Percentiles rank a stretch among this genome's conserved stretches.
Conservation (phyloP, 2,888 invertebrate genomes). For the Graphium colonna region DNA sequence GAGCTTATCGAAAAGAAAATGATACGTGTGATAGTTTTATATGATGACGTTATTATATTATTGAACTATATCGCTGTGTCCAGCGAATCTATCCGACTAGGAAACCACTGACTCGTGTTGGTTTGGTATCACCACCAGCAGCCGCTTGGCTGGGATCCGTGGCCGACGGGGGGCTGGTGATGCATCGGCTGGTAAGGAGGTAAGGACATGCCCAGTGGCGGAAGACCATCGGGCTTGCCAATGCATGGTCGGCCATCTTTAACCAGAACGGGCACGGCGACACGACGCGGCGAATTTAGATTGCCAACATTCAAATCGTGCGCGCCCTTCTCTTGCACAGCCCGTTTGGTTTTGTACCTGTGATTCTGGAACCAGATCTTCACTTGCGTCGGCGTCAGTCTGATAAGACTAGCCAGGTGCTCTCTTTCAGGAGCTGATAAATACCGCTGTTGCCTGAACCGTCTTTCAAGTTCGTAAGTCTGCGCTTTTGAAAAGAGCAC, state of each 20-base stretch:
- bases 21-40: too few relatives aligned
- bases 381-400: conserved; percentile 97
- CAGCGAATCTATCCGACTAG: conserved; percentile 48
- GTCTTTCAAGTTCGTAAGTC: conserved; percentile 96
- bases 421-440: conserved; percentile 98
- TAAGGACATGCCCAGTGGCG: conserved; percentile 67
- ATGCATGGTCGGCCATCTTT: conserved; percentile 96
- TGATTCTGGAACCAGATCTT: conserved; percentile 99
- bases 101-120: conserved; percentile 44
- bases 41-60: neutral
- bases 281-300: conserved; percentile 91
- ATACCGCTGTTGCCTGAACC: conserved; percentile 97
- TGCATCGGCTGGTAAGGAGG: conserved; percentile 74
- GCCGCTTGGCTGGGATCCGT: conserved; percentile 59
- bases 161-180: conserved; percentile 62
- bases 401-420: conserved; percentile 93
- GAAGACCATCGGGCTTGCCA: conserved; percentile 77
- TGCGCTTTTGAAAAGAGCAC: conserved; percentile 98
- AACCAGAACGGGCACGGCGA: conserved; percentile 96
- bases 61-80: conserved; percentile 2
- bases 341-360: conserved; percentile 99
- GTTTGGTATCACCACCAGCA: conserved; percentile 78
- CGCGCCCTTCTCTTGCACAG: conserved; percentile 94
- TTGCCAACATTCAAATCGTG: conserved; percentile 84
- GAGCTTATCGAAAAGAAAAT: neutral